Conservation (phyloP, 2,888 invertebrate species). For the Hydrotaea diabolus region DNA sequence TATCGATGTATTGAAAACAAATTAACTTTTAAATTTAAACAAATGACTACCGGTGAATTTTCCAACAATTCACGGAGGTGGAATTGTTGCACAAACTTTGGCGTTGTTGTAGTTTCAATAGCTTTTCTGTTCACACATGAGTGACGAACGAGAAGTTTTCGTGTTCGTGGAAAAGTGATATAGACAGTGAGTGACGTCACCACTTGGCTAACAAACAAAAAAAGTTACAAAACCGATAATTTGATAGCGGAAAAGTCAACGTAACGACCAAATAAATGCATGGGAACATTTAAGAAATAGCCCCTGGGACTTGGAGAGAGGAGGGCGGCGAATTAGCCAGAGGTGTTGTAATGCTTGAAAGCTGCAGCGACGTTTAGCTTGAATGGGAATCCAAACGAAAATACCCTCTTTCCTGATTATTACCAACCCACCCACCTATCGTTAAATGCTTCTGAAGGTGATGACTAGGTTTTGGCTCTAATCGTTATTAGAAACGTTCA, state of each 20-base stretch:
- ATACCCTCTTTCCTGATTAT: background rate
- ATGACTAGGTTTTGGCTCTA: background rate
- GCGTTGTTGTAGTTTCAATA: background rate
- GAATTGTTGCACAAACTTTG: background rate
- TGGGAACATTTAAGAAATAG: background rate
- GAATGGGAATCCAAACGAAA: too few species aligned
- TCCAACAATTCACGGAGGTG: background rate
- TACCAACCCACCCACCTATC: background rate
- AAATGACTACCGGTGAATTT: constrained; percentile 22
- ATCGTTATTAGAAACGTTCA: background rate
- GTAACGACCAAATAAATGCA: too few species aligned
- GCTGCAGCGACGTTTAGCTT: background rate
- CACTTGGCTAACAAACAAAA: too few species aligned
- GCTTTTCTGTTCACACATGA: background rate
- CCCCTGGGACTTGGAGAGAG: too few species aligned
- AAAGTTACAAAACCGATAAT: constrained; percentile 6
- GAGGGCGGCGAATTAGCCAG: background rate
- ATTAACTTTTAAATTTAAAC: constrained; percentile 19
- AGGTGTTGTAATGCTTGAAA: background rate
- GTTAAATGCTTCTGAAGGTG: background rate
- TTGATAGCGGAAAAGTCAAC: background rate
- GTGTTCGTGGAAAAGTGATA: background rate
- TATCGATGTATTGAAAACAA: background rate
- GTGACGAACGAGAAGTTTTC: background rate
- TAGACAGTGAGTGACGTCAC: background rate